phyloP scores from a whole-genome alignment of 2,113 vertebrate genomes.

The Carassius gibelio region DNA sequence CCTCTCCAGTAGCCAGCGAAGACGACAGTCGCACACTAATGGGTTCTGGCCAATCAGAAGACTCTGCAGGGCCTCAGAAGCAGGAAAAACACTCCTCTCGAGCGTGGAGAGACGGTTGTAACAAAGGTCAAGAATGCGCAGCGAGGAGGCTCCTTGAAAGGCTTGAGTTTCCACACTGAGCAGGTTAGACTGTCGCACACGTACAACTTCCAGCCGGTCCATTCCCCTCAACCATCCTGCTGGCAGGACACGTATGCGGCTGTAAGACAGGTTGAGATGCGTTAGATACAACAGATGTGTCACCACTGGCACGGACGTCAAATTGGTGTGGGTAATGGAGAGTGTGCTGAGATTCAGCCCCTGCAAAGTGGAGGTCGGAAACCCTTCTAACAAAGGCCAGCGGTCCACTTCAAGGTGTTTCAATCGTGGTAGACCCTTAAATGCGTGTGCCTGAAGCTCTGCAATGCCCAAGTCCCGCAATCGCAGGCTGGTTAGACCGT shows the following conservation, averaged over 20 bases:
- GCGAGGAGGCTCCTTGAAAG: slow-evolving; percentile 87
- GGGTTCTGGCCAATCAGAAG: slow-evolving; percentile 93
- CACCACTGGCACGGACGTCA: slow-evolving; percentile 84
- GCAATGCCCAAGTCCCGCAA: slow-evolving; percentile 75
- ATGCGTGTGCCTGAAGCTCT: slow-evolving; percentile 85
- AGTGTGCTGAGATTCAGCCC: slow-evolving; percentile 93
- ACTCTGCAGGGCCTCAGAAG: slow-evolving; percentile 85
- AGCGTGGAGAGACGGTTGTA: slow-evolving; percentile 89
- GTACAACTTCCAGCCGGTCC: slow-evolving; percentile 88
- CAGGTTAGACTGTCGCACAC: slow-evolving; percentile 86
- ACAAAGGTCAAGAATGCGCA: slow-evolving; percentile 92
- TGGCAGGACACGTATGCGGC: slow-evolving; percentile 86
- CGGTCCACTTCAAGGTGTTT: slow-evolving; percentile 88
- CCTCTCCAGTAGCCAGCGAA: slow-evolving; percentile 93
- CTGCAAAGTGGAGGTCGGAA: slow-evolving; percentile 89
- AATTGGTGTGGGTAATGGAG: slow-evolving; percentile 92
- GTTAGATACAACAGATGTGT: slow-evolving; percentile 91
- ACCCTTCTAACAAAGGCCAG: slow-evolving; percentile 90
- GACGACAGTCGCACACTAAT: slow-evolving; percentile 92
- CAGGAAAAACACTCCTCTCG: slow-evolving; percentile 88
- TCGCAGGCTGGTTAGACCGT: slow-evolving; percentile 68
- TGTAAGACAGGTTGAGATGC: slow-evolving; percentile 94
- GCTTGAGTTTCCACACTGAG: slow-evolving; percentile 85
- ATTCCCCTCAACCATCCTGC: slow-evolving; percentile 89
- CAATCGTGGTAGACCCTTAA: slow-evolving; percentile 88